Evolutionary conservation across 2,888 invertebrate genomes (phyloP), one percentile per base, ranked within the genome.

Genomic region (Ornithoptera alexandrae): DNA sequence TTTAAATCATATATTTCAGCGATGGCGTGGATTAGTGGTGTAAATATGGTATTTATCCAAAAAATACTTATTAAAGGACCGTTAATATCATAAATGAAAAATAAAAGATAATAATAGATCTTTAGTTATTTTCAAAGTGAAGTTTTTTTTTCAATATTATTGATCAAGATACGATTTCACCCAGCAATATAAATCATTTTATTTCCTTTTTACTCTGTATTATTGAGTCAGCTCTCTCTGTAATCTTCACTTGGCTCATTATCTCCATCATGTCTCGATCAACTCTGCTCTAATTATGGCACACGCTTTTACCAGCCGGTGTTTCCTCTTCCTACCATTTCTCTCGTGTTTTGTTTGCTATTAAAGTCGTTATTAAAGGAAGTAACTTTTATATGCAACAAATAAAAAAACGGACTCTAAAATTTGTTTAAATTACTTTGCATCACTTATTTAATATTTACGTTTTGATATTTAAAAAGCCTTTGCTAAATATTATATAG

Each of bases 231-330:
- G 79, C 90, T 90, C 87, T 90, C 90, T 85, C 89, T 80, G 67
- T 84, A 84, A 87, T 87, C 78, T 77, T 80, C 72, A 76, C 75
- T 78, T 79, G 80, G 73, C 74, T 76, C 81, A 85, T 87, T 85
- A 85, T 81, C 81, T 81, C 78, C 88, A 88, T 89, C 90, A 76
- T 72, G 72, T 73, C 77, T 79, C 75, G 81, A 90, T 89, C 89
- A 82, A 81, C 78, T 76, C 73, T 83, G 85, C 84, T 89, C 85
- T 89, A 88, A 90, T 89, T 88, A 80, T 80, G 78, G 72, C 75
- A 72, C 61, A 62, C 68, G 62, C 85, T 81, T 81, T 79, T 80
- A 80, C 79, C 75, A 62, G 72, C 71, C 58, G 65, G 67, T 75
- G 67, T 75, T 72, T 59, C 57, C 36, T 39, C 67, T 68, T 67